Evolutionary conservation across 2,888 invertebrate species (phyloP).

Genomic region (Scaptomyza parva): DNA sequence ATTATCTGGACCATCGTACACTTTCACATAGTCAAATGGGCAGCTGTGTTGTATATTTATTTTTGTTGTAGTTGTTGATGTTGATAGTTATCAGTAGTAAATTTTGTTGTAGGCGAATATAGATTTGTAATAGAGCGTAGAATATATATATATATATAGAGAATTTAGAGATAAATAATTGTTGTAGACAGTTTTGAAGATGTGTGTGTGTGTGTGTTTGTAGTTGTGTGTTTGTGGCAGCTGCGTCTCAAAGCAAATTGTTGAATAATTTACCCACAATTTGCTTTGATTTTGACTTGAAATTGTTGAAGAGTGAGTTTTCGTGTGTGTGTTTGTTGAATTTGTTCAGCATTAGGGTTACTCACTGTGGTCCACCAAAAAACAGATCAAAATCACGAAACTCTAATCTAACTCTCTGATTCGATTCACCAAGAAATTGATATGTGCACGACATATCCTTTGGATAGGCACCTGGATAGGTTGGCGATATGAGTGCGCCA

Average conservation of each 20-base stretch:
- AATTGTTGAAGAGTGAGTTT: conserved; percentile 10
- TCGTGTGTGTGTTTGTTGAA: conserved; percentile 9
- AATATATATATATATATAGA: conserved; percentile 14
- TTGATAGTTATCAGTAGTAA: conserved; percentile 38
- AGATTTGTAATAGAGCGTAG: conserved; percentile 36
- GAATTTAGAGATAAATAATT: conserved; percentile 49
- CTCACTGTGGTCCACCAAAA: conserved; percentile 99
- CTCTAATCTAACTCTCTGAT: conserved; percentile 96
- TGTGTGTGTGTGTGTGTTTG: conserved; percentile 16
- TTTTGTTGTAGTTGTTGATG: conserved; percentile 33
- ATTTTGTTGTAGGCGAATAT: conserved; percentile 47
- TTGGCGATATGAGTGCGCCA: conserved; percentile 97
- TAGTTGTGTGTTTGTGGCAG: conserved; percentile 37
- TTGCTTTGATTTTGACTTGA: conserved; percentile 75
- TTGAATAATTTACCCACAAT: conserved; percentile 23
- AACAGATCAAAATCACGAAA: conserved; percentile 99
- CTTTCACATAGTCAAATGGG: conserved; percentile 98
- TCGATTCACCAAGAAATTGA: conserved; percentile 94
- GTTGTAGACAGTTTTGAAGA: conserved; percentile 55
- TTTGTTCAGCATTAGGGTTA: conserved; percentile 83
- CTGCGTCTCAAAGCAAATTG: conserved; percentile 68
- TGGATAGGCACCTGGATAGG: conserved; percentile 99
- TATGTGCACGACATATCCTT: conserved; percentile 97
- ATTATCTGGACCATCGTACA: conserved; percentile 97
- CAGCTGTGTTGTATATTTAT: conserved; percentile 88